Base-by-base conservation (phyloP, 2,888 invertebrate species). In the Taenaris catops region DNA sequence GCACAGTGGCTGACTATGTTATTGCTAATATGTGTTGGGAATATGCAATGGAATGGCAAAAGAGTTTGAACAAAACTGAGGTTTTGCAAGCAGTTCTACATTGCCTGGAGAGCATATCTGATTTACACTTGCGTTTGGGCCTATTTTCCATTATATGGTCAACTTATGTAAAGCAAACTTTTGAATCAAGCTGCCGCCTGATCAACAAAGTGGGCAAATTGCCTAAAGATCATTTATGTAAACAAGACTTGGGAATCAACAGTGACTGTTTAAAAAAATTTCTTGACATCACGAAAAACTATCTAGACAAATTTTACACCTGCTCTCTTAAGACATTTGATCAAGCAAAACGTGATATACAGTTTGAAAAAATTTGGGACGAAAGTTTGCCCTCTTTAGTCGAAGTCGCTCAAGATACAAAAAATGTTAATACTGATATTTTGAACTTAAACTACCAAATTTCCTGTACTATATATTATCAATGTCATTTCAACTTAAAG, bases 21-120 rank as follows among this genome's bases (percentile, higher is more conserved):
- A 83, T 97, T 27, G 91, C 94, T 6, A 96, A 97, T 64, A 92
- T 97, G 89, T 91, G 93, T 48, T 97, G 97, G 97, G 97, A 97
- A 68, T 96, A 94, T 64, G 92, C 95, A 33, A 90, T 94, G 48
- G 89, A 91, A 31, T 98, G 97, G 97, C 94, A 94, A 60, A 94
- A 93, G 66, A 90, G 93, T 48, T 88, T 92, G 41, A 87, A 91
- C 24, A 87, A 89, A 44, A 79, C 93, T 2, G 81, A 89, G 6
- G 87, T 91, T 51, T 84, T 97, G 16, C 88, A 91, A 46, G 91
- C 93, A n/a, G 92, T 94, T 0, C 57, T 96, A 2, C 81, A 80
- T 31, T 94, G 94, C 61, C 76, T 96, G 27, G 84, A 87, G 32
- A 83, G 88, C 46, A 90, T 95, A 55, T 89, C 90, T 7, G 90